Conservation (phyloP, 2,888 invertebrate genomes). For the Mimas tiliae region DNA sequence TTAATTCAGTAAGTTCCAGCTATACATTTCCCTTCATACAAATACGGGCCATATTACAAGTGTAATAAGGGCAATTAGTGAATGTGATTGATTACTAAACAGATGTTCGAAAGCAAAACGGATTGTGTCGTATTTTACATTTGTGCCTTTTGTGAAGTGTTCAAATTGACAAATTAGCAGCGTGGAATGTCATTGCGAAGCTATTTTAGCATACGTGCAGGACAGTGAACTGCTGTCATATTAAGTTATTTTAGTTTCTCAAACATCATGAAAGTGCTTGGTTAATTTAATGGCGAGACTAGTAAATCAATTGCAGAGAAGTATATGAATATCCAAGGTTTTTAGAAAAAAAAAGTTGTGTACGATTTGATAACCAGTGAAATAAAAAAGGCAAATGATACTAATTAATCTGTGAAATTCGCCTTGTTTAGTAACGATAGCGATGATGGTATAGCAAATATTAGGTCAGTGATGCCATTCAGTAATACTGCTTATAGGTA, state of each 20-base stretch:
- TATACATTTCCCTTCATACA: not conserved
- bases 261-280: not conserved
- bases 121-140: not conserved
- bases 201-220: not conserved
- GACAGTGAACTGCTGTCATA: not conserved
- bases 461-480: too few relatives aligned
- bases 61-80: not conserved
- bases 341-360: too few relatives aligned
- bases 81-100: conserved; percentile 10
- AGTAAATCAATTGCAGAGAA: too few relatives aligned
- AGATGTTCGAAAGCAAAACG: not conserved
- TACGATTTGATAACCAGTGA: too few relatives aligned
- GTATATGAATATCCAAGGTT: too few relatives aligned
- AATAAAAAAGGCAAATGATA: too few relatives aligned
- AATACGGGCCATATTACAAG: not conserved
- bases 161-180: not conserved
- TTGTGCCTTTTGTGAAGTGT: conserved; percentile 6
- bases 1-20: too few relatives aligned
- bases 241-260: not conserved
- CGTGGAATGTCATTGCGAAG: not conserved
- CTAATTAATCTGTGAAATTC: too few relatives aligned
- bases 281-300: too few relatives aligned
- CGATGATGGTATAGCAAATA: too few relatives aligned
- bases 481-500: too few relatives aligned
- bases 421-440: too few relatives aligned